Conservation (phyloP, 2,113 vertebrate genomes). For the Condylura cristata region DNA sequence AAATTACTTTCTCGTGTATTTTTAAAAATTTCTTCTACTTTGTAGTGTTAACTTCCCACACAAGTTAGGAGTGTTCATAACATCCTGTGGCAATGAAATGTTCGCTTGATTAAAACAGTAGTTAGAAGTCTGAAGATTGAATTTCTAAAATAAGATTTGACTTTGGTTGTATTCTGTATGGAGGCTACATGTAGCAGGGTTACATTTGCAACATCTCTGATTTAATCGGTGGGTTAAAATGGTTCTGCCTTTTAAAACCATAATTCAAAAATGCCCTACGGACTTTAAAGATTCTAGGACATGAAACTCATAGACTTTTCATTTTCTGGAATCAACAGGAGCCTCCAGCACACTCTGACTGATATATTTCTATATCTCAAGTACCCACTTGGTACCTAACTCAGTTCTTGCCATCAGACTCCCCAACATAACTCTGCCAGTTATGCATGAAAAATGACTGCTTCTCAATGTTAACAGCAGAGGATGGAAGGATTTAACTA, state of each 20-base stretch:
- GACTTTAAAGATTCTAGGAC: conserved; percentile 58
- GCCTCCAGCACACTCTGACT: conserved; percentile 63
- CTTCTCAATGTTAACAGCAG: not conserved
- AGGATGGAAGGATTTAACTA: conserved; percentile 10
- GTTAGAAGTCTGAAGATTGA: not conserved
- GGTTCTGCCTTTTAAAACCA: conserved; percentile 52
- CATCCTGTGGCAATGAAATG: not conserved
- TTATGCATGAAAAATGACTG: not conserved
- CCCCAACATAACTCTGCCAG: conserved; percentile 55
- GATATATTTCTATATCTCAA: conserved; percentile 60
- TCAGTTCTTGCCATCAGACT: conserved; percentile 38
- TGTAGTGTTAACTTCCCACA: not conserved
- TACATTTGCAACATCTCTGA: conserved; percentile 7
- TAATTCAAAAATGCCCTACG: conserved; percentile 63
- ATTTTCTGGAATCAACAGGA: conserved; percentile 58
- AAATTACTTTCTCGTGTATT: not conserved
- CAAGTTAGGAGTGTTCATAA: not conserved
- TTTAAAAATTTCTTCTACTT: conserved; percentile 2
- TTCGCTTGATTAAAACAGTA: not conserved
- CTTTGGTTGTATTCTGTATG: not conserved
- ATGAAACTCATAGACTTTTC: conserved; percentile 69
- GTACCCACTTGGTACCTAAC: conserved; percentile 24
- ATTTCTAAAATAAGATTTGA: not conserved
- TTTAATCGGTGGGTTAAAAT: conserved; percentile 63
- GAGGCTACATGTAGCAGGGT: not conserved